Evolutionary conservation across 2,888 invertebrate genomes (phyloP).

Genomic region (Cenopis cana): DNA sequence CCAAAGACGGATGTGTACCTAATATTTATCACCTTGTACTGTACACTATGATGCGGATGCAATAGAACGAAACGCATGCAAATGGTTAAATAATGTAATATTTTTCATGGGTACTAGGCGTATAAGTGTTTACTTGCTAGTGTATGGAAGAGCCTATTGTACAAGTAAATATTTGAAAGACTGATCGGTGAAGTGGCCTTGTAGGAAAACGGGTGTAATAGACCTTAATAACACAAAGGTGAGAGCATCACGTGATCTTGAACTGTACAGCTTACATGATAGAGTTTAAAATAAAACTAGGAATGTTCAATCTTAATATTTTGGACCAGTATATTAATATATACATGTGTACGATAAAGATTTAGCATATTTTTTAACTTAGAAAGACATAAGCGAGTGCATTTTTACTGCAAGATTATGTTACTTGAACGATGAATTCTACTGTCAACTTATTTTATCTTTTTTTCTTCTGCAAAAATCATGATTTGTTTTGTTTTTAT

Average conservation of each 20-base stretch:
- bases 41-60: too few relatives aligned
- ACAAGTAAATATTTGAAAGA: slow-evolving; percentile 23
- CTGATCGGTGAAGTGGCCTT: slow-evolving; percentile 39
- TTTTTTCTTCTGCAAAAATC: background rate
- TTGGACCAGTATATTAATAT: slow-evolving; percentile 27
- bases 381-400: background rate
- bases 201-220: slow-evolving; percentile 7
- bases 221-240: background rate
- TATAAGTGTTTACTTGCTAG: background rate
- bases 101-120: slow-evolving; percentile 6
- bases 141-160: background rate
- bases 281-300: background rate
- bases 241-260: background rate
- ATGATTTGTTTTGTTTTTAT: too few relatives aligned
- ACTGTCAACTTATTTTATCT: too few relatives aligned
- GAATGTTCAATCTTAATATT: background rate
- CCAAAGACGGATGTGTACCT: too few relatives aligned
- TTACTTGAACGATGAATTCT: background rate
- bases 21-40: too few relatives aligned
- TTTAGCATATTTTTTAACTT: background rate
- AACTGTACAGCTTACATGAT: slow-evolving; percentile 12
- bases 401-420: background rate
- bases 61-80: too few relatives aligned
- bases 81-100: too few relatives aligned
- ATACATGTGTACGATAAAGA: slow-evolving; percentile 1